Percentiles rank a stretch among this genome's conserved stretches.
Conservation (phyloP, 1,140 invertebrate genomes). For the Drosophila albomicans region DNA sequence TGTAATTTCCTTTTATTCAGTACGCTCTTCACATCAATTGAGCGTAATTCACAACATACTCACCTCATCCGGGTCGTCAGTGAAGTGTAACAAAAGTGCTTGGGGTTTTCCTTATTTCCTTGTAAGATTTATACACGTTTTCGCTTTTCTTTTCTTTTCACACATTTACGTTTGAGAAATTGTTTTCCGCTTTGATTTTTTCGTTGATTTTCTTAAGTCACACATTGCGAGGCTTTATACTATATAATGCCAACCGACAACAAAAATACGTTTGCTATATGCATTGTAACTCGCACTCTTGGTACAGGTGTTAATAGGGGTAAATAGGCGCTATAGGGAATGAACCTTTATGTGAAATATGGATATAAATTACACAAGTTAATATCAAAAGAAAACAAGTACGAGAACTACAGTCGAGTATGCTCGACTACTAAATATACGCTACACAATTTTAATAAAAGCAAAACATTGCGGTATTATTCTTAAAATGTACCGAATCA, state of each 20-base stretch:
- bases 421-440: no score
- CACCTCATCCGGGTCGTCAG: neutral
- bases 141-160: slow-evolving; percentile 45
- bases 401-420: no score
- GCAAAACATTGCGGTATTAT: no score
- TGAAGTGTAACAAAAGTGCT: neutral
- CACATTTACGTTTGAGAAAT: slow-evolving; percentile 68
- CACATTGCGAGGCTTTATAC: slow-evolving; percentile 1
- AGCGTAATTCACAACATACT: neutral
- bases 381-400: neutral
- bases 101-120: slow-evolving; percentile 42
- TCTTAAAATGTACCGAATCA: no score
- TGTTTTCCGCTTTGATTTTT: slow-evolving; percentile 42
- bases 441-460: no score
- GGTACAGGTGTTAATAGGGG: slow-evolving; percentile 10
- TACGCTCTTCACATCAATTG: no score
- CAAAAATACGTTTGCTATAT: neutral
- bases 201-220: slow-evolving; percentile 30
- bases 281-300: neutral
- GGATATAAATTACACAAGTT: slow-evolving; percentile 21
- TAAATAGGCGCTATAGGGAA: neutral
- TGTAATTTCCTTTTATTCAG: no score
- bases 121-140: slow-evolving; percentile 36
- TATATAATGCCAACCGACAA: slow-evolving; percentile 3
- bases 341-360: neutral